A percentile compares a stretch with the other conserved stretches of the same genome.
These are phyloP conservation scores for Anticlea derivata DNA, from an alignment of 2,888 invertebrate genomes.

Conservation along the genomic window DNA sequence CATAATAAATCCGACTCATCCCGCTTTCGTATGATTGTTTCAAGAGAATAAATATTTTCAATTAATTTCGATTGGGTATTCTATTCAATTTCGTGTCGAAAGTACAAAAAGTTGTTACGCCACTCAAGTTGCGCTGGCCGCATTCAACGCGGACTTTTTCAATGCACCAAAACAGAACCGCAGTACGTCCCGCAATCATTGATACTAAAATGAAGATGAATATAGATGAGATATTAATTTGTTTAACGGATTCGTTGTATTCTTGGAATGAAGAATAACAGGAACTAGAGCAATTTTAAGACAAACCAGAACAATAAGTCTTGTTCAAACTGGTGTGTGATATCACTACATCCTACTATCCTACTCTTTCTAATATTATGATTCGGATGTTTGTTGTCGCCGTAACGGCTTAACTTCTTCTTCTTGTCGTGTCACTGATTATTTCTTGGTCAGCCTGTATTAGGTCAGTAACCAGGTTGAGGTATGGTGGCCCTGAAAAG, in stretches of 20 bases:
- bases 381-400: no score
- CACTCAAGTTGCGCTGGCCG: constrained; percentile 6
- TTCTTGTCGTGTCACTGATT: no score
- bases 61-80: constrained; percentile 15
- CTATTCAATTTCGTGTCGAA: constrained; percentile 16
- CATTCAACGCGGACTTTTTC: constrained; percentile 18
- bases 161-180: constrained; percentile 14
- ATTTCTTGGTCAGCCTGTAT: no score
- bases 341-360: no score
- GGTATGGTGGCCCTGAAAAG: no score
- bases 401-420: no score
- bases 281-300: neutral
- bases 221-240: constrained; percentile 43
- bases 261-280: neutral
- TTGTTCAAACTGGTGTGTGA: no score
- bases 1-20: neutral
- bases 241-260: constrained; percentile 29
- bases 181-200: constrained; percentile 38
- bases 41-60: constrained; percentile 17
- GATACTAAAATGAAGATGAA: constrained; percentile 46
- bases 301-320: neutral
- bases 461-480: no score
- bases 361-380: no score
- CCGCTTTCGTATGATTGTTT: constrained; percentile 8
- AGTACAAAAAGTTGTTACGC: constrained; percentile 22